phyloP scores from a whole-genome alignment of 2,888 invertebrate genomes.

The Rhorus exstirpatorius region DNA sequence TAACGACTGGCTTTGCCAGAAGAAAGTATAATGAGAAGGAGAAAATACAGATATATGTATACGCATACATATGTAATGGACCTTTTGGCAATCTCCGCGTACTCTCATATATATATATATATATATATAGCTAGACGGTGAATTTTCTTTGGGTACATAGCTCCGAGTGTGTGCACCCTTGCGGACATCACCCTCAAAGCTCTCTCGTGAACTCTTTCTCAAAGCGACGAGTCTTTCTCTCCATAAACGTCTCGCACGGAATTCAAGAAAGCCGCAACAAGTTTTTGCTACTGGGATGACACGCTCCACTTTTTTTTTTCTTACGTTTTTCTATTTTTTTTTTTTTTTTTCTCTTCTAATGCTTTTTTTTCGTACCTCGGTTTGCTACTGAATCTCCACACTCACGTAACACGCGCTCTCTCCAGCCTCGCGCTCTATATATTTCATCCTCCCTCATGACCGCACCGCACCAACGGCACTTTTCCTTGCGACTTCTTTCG shows the following conservation, averaged over 20 bases:
- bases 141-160: conserved; percentile 53
- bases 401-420: conserved; percentile 10
- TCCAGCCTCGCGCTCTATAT: conserved; percentile 24
- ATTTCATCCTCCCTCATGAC: conserved; percentile 40
- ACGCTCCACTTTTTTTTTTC: conserved; percentile 19
- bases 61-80: neutral
- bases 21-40: conserved; percentile 58
- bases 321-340: conserved; percentile 5
- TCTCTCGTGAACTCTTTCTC: conserved; percentile 8
- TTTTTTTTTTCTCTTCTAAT: conserved; percentile 43
- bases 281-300: conserved; percentile 72
- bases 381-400: conserved; percentile 16
- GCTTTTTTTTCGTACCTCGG: conserved; percentile 48
- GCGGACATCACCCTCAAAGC: conserved; percentile 16
- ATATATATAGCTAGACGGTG: neutral
- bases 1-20: conserved; percentile 50
- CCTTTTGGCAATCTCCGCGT: conserved; percentile 1
- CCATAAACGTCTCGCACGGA: conserved; percentile 66
- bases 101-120: no score
- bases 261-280: conserved; percentile 81
- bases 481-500: conserved; percentile 47
- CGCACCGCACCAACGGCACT: conserved; percentile 48
- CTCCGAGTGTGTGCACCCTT: conserved; percentile 20
- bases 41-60: neutral
- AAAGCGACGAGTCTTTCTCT: conserved; percentile 42